Base-by-base conservation (phyloP, 2,797 vertebrate species). In the Gadopsis marmoratus region DNA sequence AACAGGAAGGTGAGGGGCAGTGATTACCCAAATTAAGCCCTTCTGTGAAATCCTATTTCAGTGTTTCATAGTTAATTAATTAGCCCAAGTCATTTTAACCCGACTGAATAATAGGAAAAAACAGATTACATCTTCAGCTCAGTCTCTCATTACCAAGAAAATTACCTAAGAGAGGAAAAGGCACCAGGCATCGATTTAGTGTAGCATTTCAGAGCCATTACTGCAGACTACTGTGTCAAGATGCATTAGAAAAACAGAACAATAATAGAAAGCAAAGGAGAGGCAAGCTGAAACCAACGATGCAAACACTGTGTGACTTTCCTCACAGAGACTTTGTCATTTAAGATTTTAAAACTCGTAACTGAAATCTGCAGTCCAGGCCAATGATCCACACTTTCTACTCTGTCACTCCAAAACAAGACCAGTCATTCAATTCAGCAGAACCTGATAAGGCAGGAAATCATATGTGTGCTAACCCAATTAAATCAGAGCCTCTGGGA, bases 91-190 rank as follows among this genome's bases (percentile, higher is more conserved):
- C 76, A 79, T 80, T 83, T 76, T 72, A 89, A 88, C 77, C 54
- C 41, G 69, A 71, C 74, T 84, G 87, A 84, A 91, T 91, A 89
- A 84, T 31, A 87, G 68, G 78, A 72, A 85, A 39, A 90, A 89
- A 82, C 85, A 91, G 90, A 93, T 94, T 90, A 89, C 76, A 84
- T 93, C 81, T 81, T 90, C 85, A 51, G 86, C 85, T 83, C 79
- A 82, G 17, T 89, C 89, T 92, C 92, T 93, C 87, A 93, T 95
- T 95, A 94, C 91, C 78, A 72, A 90, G 84, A 88, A 90, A 94
- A 93, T 94, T 85, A 91, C 92, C 90, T 88, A 78, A 86, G 92
- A 93, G 87, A 90, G 88, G 88, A 86, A 89, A 89, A 91, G 83
- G 86, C 91, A 92, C 82, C 86, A 84, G 79, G 84, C 92, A 93